These are phyloP conservation scores for Tribolium madens DNA, from an alignment of 1,140 invertebrate genomes.

Conservation along the genomic window DNA sequence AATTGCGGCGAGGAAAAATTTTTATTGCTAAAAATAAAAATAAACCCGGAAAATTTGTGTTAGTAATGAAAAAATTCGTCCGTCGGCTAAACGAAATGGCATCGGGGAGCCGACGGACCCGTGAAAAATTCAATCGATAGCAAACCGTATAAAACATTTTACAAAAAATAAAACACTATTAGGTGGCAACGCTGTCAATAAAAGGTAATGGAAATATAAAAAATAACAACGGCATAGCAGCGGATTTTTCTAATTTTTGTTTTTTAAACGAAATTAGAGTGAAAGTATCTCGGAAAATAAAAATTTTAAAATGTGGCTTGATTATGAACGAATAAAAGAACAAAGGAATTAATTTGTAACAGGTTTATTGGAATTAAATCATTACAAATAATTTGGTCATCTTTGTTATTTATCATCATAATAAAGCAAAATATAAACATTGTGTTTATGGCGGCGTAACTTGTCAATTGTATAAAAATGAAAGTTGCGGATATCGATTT, in stretches of 20 bases:
- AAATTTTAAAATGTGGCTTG: constrained; percentile 30
- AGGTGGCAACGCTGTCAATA: constrained; percentile 41
- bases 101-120: constrained; percentile 34
- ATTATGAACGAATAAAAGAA: constrained; percentile 36
- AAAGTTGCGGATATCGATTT: constrained; percentile 43
- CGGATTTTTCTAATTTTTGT: constrained; percentile 29
- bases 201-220: constrained; percentile 44
- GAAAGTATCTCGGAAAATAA: constrained; percentile 49
- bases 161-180: constrained; percentile 47
- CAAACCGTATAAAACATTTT: constrained; percentile 40
- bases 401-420: constrained; percentile 42
- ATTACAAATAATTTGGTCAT: constrained; percentile 41
- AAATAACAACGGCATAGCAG: constrained; percentile 37
- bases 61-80: constrained; percentile 17
- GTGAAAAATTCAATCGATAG: constrained; percentile 44
- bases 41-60: not conserved
- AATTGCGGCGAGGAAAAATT: constrained; percentile 6
- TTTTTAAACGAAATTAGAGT: constrained; percentile 46
- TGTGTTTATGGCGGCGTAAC: constrained; percentile 21
- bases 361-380: constrained; percentile 44
- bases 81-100: constrained; percentile 35
- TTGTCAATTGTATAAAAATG: constrained; percentile 46
- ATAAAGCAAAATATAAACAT: constrained; percentile 40
- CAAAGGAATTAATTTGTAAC: constrained; percentile 39
- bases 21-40: constrained; percentile 15